These are phyloP conservation scores for Atherinosoma microstoma DNA, from an alignment of 2,797 vertebrate species.

Conservation along the genomic window DNA sequence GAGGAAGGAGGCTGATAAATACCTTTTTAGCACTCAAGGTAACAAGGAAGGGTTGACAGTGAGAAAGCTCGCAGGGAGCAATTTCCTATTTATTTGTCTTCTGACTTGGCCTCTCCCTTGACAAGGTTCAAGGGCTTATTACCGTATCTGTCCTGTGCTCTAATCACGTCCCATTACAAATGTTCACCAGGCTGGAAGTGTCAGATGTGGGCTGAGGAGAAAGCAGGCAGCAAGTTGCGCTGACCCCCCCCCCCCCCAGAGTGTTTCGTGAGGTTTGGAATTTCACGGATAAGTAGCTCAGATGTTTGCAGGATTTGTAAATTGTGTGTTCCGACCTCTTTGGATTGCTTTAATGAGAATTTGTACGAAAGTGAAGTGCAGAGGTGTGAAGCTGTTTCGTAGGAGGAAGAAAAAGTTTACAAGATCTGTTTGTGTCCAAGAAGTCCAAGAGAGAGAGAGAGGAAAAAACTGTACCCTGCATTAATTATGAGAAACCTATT, in stretches of 20 bases:
- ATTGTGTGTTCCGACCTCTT: slow-evolving; percentile 58
- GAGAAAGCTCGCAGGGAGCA: slow-evolving; percentile 81
- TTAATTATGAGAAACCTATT: neutral
- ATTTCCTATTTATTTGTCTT: slow-evolving; percentile 82
- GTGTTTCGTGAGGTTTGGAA: slow-evolving; percentile 40
- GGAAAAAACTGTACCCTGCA: neutral
- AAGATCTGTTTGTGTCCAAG: slow-evolving; percentile 4
- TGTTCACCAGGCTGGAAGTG: slow-evolving; percentile 72
- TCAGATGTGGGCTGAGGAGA: slow-evolving; percentile 62
- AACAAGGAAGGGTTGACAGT: slow-evolving; percentile 74
- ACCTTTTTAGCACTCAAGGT: slow-evolving; percentile 83
- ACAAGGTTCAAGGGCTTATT: slow-evolving; percentile 80
- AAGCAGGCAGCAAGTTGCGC: slow-evolving; percentile 21
- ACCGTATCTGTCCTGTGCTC: slow-evolving; percentile 67
- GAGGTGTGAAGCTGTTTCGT: slow-evolving; percentile 48
- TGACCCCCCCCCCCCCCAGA: slow-evolving; percentile 26
- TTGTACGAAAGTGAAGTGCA: slow-evolving; percentile 9
- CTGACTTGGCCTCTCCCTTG: slow-evolving; percentile 79
- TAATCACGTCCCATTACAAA: slow-evolving; percentile 79
- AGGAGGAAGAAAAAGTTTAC: slow-evolving; percentile 1
- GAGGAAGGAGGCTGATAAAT: slow-evolving; percentile 74
- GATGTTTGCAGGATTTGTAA: slow-evolving; percentile 62
- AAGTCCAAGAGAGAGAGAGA: neutral
- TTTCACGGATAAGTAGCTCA: slow-evolving; percentile 67
- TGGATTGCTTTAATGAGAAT: slow-evolving; percentile 54